phyloP scores from a whole-genome alignment of 2,888 invertebrate species.

The Scelioninae gen. 2 region DNA sequence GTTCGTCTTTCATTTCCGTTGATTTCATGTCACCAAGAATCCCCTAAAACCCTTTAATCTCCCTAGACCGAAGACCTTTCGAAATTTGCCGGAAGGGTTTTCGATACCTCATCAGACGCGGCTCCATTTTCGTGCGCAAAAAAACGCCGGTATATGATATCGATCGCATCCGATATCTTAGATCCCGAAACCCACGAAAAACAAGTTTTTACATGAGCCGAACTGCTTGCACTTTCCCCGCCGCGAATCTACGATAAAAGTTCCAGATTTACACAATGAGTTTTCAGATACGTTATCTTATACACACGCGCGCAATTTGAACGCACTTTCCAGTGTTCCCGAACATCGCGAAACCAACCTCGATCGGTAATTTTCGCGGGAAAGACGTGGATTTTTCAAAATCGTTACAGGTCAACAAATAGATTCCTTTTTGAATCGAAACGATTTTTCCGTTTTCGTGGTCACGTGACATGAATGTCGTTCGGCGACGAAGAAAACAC shows the following conservation, averaged over 20 bases:
- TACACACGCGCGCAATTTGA: too few relatives aligned
- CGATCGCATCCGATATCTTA: constrained; percentile 33
- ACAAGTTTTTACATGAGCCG: constrained; percentile 44
- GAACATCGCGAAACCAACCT: too few relatives aligned
- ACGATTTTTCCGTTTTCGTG: too few relatives aligned
- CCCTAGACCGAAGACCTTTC: background rate
- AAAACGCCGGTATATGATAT: constrained; percentile 18
- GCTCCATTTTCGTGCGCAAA: constrained; percentile 25
- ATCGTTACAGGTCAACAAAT: too few relatives aligned
- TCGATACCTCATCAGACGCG: constrained; percentile 15
- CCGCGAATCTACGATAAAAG: constrained; percentile 42
- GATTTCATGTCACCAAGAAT: background rate
- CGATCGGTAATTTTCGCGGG: too few relatives aligned
- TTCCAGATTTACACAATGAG: constrained; percentile 46
- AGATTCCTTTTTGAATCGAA: too few relatives aligned
- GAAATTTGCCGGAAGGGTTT: constrained; percentile 15
- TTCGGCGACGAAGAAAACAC: too few relatives aligned
- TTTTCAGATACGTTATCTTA: constrained; percentile 35
- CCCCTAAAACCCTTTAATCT: background rate
- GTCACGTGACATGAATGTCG: too few relatives aligned
- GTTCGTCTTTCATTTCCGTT: too few relatives aligned
- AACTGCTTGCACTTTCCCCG: constrained; percentile 46
- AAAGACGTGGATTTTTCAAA: too few relatives aligned
- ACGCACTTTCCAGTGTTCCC: too few relatives aligned
- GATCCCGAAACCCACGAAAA: constrained; percentile 40